Percentiles rank a stretch among this genome's conserved stretches.
Evolutionary conservation across 2,888 invertebrate genomes (phyloP).

Genomic region (Tipula vernalis): DNA sequence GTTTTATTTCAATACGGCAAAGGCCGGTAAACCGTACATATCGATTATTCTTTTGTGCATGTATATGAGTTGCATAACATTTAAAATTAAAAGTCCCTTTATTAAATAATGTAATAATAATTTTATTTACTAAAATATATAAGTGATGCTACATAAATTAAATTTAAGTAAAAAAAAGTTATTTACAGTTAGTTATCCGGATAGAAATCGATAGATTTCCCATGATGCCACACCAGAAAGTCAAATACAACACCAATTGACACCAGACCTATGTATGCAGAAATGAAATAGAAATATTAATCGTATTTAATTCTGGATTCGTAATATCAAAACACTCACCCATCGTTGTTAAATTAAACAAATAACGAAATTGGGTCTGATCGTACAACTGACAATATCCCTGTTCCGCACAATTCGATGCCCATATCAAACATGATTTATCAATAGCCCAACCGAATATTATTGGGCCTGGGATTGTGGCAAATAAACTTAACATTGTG

Average conservation of each 20-base stretch:
- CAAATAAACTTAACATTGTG: constrained; percentile 47
- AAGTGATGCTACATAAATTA: not conserved
- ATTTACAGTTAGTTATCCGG: constrained; percentile 19
- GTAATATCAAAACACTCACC: constrained; percentile 30
- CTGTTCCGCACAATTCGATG: constrained; percentile 44
- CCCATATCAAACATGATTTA: constrained; percentile 54
- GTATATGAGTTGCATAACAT: not conserved
- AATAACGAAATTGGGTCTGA: constrained; percentile 42
- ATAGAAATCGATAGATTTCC: constrained; percentile 45
- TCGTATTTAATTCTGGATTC: not conserved
- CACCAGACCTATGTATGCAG: constrained; percentile 38
- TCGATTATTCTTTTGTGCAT: not conserved
- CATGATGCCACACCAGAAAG: constrained; percentile 44
- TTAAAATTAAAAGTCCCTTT: not conserved
- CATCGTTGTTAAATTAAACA: constrained; percentile 42
- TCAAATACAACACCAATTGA: constrained; percentile 46
- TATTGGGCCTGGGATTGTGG: constrained; percentile 57
- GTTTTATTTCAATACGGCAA: not conserved
- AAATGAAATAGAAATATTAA: constrained; percentile 17
- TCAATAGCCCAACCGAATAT: constrained; percentile 51
- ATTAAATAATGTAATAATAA: not conserved
- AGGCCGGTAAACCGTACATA: not conserved
- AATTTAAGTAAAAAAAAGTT: not conserved
- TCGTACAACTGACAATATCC: constrained; percentile 59
- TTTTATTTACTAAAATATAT: not conserved